Conservation (phyloP, 2,113 vertebrate genomes). For the Mastomys coucha region DNA sequence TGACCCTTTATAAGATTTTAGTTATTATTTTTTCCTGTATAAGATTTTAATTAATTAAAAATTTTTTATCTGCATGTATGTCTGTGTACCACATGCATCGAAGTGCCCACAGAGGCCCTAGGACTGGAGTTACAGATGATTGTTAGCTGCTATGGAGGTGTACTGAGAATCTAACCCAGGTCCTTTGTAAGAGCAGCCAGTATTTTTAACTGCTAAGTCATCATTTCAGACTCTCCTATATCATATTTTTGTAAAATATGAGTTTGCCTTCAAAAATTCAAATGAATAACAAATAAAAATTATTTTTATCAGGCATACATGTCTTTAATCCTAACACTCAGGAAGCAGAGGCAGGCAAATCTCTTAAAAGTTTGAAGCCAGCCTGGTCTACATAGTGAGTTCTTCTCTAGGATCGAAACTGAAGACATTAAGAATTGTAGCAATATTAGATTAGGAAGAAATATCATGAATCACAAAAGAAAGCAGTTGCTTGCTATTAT, state of each 20-base stretch:
- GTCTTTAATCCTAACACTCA: background rate
- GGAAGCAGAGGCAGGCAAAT: background rate
- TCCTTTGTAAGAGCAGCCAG: background rate
- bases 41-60: background rate
- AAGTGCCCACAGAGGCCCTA: background rate
- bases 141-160: background rate
- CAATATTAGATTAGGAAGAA: conserved; percentile 31
- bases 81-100: background rate
- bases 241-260: background rate
- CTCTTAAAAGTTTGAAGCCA: background rate
- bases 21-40: background rate
- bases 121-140: background rate
- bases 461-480: background rate
- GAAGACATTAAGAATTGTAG: background rate
- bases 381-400: background rate
- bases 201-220: background rate
- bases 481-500: background rate
- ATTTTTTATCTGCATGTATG: background rate
- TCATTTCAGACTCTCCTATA: background rate
- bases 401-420: background rate
- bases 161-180: background rate
- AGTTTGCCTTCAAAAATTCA: conserved; percentile 1
- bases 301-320: background rate
- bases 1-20: background rate
- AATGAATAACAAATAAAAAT: background rate